phyloP scores from a whole-genome alignment of 2,797 vertebrate genomes.

The Notoglanidium macrostoma region DNA sequence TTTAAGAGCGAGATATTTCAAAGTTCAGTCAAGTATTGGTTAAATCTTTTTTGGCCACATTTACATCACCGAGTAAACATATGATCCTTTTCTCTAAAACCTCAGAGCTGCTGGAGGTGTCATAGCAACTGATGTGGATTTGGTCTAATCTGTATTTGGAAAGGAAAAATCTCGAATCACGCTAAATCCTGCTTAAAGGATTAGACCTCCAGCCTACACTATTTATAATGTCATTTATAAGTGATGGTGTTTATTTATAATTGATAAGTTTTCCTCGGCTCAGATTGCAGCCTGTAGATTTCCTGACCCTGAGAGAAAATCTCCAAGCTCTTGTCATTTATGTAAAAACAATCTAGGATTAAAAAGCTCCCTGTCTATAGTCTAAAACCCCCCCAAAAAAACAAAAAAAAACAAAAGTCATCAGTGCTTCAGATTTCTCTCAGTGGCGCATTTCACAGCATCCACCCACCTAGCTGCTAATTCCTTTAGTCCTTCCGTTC shows the following conservation, averaged over 20 bases:
- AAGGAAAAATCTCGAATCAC: background rate
- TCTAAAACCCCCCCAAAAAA: no score
- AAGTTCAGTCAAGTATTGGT: background rate
- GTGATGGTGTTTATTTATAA: slow-evolving; percentile 21
- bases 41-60: background rate
- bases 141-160: background rate
- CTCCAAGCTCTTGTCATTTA: no score
- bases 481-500: slow-evolving; percentile 16
- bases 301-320: slow-evolving; percentile 2
- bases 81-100: background rate
- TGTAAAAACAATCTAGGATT: background rate
- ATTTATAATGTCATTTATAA: slow-evolving; percentile 23
- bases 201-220: background rate
- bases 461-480: slow-evolving; percentile 20
- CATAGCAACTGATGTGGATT: background rate
- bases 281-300: slow-evolving; percentile 10
- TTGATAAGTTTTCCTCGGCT: slow-evolving; percentile 10
- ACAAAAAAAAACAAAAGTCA: no score
- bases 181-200: background rate
- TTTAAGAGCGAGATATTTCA: background rate
- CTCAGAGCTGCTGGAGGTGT: background rate
- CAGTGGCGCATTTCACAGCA: slow-evolving; percentile 8
- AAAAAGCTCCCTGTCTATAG: background rate
- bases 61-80: background rate
- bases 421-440: background rate